Evolutionary conservation across 2,888 invertebrate genomes (phyloP).

Genomic region (Dryobota labecula): DNA sequence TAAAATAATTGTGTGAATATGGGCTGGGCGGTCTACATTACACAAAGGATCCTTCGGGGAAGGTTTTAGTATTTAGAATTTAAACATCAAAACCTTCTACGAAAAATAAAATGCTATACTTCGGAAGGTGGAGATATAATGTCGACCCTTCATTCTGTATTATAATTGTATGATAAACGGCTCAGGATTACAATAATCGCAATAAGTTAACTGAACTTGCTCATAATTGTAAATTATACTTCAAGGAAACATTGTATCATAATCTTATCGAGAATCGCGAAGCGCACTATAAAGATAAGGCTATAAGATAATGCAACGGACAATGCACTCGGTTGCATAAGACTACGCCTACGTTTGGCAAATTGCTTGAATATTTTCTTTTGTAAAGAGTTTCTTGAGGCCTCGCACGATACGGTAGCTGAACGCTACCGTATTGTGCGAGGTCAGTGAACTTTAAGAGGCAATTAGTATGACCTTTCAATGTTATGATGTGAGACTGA

Average conservation of each 20-base stretch:
- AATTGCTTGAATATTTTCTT: constrained; percentile 60
- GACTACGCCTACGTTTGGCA: constrained; percentile 56
- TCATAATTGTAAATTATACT: constrained; percentile 50
- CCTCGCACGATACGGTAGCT: too few species aligned
- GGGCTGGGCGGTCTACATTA: neutral
- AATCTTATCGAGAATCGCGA: constrained; percentile 72
- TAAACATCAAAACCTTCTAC: constrained; percentile 14
- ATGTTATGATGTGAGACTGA: constrained; percentile 51
- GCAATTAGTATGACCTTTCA: constrained; percentile 52
- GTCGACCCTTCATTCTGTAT: neutral
- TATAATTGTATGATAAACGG: constrained; percentile 17
- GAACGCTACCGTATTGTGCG: constrained; percentile 55
- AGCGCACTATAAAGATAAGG: constrained; percentile 66
- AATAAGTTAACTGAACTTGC: constrained; percentile 43
- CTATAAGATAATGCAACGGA: constrained; percentile 67
- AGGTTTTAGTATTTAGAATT: constrained; percentile 4
- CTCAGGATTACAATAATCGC: constrained; percentile 11
- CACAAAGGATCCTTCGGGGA: constrained; percentile 29
- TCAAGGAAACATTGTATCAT: constrained; percentile 63
- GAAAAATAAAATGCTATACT: constrained; percentile 7
- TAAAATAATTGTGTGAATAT: neutral
- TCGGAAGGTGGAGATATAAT: neutral
- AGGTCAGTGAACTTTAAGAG: constrained; percentile 59
- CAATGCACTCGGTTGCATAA: constrained; percentile 77
- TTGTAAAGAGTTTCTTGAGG: constrained; percentile 53